Evolutionary conservation across 2,113 vertebrate species (phyloP), one percentile per base, ranked within the genome.

Genomic region (Oriolus oriolus): DNA sequence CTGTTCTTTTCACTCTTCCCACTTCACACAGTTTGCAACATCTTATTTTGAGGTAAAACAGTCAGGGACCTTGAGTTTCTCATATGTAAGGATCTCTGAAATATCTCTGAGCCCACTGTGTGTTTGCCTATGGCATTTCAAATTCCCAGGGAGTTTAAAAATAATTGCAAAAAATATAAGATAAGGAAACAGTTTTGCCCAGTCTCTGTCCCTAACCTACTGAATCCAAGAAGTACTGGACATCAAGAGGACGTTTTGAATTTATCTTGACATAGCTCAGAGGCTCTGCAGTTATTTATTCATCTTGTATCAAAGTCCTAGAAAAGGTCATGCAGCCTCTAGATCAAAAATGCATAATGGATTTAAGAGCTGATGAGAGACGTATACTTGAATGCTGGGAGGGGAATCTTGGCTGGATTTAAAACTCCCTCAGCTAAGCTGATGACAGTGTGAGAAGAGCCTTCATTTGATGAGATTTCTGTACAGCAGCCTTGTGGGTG

Each of bases 251-350:
- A 91, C 1, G 0, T 77, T 90, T 83, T 88, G 70, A 85, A 96
- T 96, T 93, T 94, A 77, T 90, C 85, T 94, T 95, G 93, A 95
- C 33, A 3, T n/a, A 74, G 75, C 87, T 95, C 87, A 90, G 90
- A 94, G 84, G 61, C 71, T 91, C 39, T 28, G 63, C 7, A 3
- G 84, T 88, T 94, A 80, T 78, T 93, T 96, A 59, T 84, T 96
- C 71, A 47, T 91, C 70, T 90, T 90, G n/a, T 84, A 90, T 93
- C 66, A 63, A 73, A 87, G 78, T 85, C 87, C 71, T 96, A 74
- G 66, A 53, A 94, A 93, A 96, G 93, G 95, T 93, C 87, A 84
- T 37, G 66, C 64, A 91, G 35, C 64, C 44, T 88, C 78, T 75
- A 80, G 64, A 91, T 74, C 42, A 76, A 88, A 96, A 86, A 91